Base-by-base conservation (phyloP, 2,888 invertebrate species). In the Sipha maydis region DNA sequence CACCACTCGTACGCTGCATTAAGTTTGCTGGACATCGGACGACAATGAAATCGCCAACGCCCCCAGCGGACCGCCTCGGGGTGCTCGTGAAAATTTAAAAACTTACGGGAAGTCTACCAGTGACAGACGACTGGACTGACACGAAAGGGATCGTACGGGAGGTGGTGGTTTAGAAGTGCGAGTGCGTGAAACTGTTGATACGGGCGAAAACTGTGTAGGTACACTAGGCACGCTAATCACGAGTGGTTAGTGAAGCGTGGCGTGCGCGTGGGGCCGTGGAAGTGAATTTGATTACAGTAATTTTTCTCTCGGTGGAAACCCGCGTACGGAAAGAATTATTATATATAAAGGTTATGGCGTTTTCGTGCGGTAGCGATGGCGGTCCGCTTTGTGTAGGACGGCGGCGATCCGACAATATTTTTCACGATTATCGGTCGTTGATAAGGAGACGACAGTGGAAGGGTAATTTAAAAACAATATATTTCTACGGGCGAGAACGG, bases 391-490 rank as follows among this genome's bases (percentile, higher is more conserved):
- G 8, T 41, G 8, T 8, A 41, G 41, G 56, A 21, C 56, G 56
- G n/a, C 71, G 54, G 38, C 85, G 79, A 61, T 54, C 61, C 61
- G 31, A 61, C 86, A 75, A 88, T 80, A 88, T 88, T 88, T 88
- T 88, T 88, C 86, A 80, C 73, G 86, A 75, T 88, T 80, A 75
- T 88, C 86, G 80, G 86, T 19, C 86, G n/a, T 41, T 61, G 86
- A 88, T 88, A 88, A 80, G 80, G 86, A 88, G 86, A 88, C 21
- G 86, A 80, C 86, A 80, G 86, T 21, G 71, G 73, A 75, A 61
- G 41, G 75, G 86, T 88, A 80, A 88, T 88, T 88, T 80, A 80
- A 88, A 80, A 88, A 88, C 86, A 88, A 88, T 88, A 88, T 88
- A 88, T 88, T 88, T 80, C 80, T 75, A 31, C 61, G 73, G 80